phyloP scores from a whole-genome alignment of 2,113 vertebrate species.

The Psilopsiagon aurifrons region DNA sequence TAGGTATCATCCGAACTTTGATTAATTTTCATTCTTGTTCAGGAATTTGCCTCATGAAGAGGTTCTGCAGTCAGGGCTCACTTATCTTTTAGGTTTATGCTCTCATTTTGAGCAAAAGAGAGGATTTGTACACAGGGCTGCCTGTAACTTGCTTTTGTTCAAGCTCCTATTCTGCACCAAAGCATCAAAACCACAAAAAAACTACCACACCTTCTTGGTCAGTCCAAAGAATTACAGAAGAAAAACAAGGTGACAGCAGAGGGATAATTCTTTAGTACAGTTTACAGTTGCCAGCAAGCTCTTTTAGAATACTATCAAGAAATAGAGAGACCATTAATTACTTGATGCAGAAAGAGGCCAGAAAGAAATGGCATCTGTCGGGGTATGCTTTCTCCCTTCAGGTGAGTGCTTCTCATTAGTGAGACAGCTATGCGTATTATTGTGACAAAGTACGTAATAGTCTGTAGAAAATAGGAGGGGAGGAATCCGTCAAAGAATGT shows the following conservation, averaged over 20 bases:
- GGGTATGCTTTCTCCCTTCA: not conserved
- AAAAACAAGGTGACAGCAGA: not conserved
- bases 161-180: not conserved
- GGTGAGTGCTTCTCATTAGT: not conserved
- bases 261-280: not conserved
- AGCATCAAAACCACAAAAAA: not conserved
- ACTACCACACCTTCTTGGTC: rapidly evolving
- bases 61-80: not conserved
- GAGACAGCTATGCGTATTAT: not conserved
- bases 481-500: not conserved
- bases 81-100: constrained; percentile 2
- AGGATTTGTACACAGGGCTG: not conserved
- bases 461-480: not conserved
- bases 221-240: not conserved
- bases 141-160: not conserved
- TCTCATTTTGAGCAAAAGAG: not conserved
- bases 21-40: constrained; percentile 37
- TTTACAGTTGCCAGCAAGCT: not conserved
- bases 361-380: not conserved
- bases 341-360: not conserved
- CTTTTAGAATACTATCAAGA: not conserved
- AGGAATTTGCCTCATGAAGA: not conserved
- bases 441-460: not conserved
- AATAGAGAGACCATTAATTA: not conserved
- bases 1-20: constrained; percentile 35